These are phyloP conservation scores for Ibycter americanus DNA, from an alignment of 2,797 vertebrate genomes.

Conservation along the genomic window DNA sequence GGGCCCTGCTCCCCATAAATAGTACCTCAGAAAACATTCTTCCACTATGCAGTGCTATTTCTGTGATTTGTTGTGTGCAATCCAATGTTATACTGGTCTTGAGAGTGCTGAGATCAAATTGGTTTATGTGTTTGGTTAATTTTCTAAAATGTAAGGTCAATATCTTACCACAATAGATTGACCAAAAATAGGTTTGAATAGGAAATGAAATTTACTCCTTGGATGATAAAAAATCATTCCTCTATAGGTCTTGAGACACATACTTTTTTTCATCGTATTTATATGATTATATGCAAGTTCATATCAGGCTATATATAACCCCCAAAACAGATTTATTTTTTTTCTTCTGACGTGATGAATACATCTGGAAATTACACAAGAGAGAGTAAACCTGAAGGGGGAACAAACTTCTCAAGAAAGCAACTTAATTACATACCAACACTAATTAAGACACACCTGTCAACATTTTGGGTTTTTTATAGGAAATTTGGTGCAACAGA, in stretches of 20 bases:
- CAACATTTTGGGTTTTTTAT: not conserved
- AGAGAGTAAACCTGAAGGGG: not conserved
- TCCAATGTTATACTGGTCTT: not conserved
- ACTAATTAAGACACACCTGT: conserved; percentile 50
- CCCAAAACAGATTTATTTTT: not conserved
- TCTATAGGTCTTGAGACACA: not conserved
- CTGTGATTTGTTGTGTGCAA: not conserved
- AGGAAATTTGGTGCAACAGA: not conserved
- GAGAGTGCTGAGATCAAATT: not conserved
- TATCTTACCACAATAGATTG: not conserved
- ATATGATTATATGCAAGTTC: not conserved
- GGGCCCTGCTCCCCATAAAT: not conserved
- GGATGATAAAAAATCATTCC: not conserved
- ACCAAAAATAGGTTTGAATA: not conserved
- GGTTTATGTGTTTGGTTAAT: not conserved
- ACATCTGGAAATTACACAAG: not conserved
- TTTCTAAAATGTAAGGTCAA: not conserved
- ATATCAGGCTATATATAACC: not conserved
- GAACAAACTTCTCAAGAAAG: conserved; percentile 11
- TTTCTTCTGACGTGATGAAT: not conserved
- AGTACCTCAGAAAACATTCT: not conserved
- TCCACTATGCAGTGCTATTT: not conserved
- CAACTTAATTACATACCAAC: conserved; percentile 44
- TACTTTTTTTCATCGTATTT: not conserved
- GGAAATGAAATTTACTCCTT: not conserved